Evolutionary conservation across 2,888 invertebrate genomes (phyloP).

Genomic region (Acleris holmiana): DNA sequence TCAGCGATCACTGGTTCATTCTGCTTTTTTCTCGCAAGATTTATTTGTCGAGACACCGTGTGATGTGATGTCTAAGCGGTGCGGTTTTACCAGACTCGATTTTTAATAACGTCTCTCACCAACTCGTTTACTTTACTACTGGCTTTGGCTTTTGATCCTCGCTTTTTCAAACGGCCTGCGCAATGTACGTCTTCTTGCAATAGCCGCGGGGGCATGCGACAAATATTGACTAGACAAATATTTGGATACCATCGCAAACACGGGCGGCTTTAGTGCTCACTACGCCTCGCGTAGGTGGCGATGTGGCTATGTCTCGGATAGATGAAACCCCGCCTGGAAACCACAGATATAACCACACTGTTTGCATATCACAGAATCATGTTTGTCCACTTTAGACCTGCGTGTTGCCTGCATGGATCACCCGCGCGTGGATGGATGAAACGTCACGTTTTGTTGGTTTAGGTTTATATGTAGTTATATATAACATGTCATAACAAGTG

Average conservation of each 20-base stretch:
- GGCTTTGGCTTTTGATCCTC: constrained; percentile 42
- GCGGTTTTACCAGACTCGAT: constrained; percentile 42
- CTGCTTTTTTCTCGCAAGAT: constrained; percentile 54
- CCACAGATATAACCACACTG: constrained; percentile 68
- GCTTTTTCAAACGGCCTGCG: constrained; percentile 45
- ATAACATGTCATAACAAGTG: constrained; percentile 23
- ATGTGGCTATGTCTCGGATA: constrained; percentile 57
- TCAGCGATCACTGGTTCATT: constrained; percentile 65
- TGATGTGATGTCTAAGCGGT: constrained; percentile 35
- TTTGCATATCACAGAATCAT: constrained; percentile 76
- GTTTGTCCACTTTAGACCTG: constrained; percentile 72
- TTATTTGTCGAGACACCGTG: constrained; percentile 26
- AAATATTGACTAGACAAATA: constrained; percentile 78
- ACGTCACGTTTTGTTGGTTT: constrained; percentile 76
- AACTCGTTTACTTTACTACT: constrained; percentile 40
- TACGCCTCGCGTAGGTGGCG: constrained; percentile 55
- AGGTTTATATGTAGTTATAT: constrained; percentile 49
- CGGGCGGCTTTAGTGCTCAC: constrained; percentile 66
- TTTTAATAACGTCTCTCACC: constrained; percentile 43
- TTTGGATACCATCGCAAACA: constrained; percentile 71
- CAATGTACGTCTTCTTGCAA: constrained; percentile 62
- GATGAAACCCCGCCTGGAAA: constrained; percentile 62
- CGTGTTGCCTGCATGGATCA: constrained; percentile 65
- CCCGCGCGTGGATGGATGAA: constrained; percentile 60
- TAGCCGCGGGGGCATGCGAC: constrained; percentile 63